phyloP scores from a whole-genome alignment of 2,113 vertebrate genomes.

The Myodes glareolus region DNA sequence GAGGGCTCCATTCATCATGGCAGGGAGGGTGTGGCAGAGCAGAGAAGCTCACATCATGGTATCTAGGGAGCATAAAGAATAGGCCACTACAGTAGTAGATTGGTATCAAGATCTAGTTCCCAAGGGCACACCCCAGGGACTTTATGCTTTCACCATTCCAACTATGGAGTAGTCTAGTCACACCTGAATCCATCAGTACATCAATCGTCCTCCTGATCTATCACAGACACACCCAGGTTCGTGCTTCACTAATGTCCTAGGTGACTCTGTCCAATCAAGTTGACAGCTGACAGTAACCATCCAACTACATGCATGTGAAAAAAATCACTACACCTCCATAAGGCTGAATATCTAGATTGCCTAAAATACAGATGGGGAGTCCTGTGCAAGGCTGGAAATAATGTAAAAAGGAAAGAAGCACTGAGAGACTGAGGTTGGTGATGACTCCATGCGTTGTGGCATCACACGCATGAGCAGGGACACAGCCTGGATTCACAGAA shows the following conservation, averaged over 20 bases:
- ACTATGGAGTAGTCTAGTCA: background rate
- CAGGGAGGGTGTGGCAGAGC: background rate
- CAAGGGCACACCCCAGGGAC: background rate
- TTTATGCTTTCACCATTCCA: background rate
- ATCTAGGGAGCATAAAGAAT: background rate
- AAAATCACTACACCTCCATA: background rate
- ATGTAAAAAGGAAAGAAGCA: background rate
- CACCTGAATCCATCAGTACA: background rate
- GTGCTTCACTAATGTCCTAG: background rate
- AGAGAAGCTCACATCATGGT: background rate
- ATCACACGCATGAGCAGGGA: accelerated
- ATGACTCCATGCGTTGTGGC: too few species aligned
- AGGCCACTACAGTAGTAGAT: too few species aligned
- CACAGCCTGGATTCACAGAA: background rate
- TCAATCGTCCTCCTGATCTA: background rate
- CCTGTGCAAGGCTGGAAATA: background rate
- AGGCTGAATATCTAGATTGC: background rate
- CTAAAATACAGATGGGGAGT: background rate
- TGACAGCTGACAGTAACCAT: background rate
- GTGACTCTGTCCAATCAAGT: background rate
- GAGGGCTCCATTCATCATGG: background rate
- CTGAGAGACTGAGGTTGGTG: background rate
- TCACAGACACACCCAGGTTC: background rate
- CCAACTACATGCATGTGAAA: background rate
- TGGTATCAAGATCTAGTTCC: background rate